Conservation (phyloP, 2,888 invertebrate species). For the Pachydiplax longipennis region DNA sequence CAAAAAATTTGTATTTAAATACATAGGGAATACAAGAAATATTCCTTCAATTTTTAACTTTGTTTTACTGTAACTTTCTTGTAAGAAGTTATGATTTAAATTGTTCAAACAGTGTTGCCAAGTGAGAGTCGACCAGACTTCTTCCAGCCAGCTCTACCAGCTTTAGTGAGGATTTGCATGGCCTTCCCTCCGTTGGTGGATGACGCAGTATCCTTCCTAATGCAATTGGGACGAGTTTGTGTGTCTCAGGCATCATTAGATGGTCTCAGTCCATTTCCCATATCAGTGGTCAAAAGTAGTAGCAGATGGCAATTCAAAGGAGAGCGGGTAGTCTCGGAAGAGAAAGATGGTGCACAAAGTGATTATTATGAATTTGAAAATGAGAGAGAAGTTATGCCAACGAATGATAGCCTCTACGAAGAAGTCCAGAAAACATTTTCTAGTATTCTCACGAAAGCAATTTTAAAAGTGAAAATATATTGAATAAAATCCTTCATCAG, state of each 20-base stretch:
- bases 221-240: conserved; percentile 85
- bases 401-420: conserved; percentile 56
- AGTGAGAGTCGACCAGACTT: conserved; percentile 80
- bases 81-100: no score
- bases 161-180: conserved; percentile 84
- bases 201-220: conserved; percentile 83
- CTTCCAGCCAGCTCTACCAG: conserved; percentile 84
- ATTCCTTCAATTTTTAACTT: no score
- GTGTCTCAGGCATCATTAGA: conserved; percentile 84
- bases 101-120: conserved; percentile 69
- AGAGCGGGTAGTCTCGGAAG: neutral
- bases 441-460: conserved; percentile 59
- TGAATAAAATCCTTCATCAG: conserved; percentile 49
- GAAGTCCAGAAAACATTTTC: conserved; percentile 60
- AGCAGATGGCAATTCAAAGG: neutral
- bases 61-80: no score
- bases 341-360: neutral
- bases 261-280: conserved; percentile 50
- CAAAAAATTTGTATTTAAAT: no score
- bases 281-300: neutral
- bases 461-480: conserved; percentile 60
- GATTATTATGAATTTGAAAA: neutral
- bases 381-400: neutral
- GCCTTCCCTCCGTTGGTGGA: conserved; percentile 93
- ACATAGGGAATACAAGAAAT: no score